Conservation (phyloP, 2,888 invertebrate species). For the Thymelicus sylvestris region DNA sequence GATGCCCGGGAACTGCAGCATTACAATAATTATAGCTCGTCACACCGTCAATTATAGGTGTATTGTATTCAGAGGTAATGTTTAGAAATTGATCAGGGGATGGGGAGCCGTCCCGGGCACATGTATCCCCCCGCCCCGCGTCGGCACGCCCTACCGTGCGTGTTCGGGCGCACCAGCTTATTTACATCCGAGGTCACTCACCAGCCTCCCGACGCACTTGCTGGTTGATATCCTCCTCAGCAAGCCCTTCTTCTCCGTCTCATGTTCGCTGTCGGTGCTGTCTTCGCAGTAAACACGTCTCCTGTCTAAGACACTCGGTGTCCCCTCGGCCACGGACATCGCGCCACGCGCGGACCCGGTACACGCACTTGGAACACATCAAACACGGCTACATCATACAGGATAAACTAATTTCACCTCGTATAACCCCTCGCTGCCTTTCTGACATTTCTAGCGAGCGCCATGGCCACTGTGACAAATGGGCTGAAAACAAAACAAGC, state of each 20-base stretch:
- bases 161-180: slow-evolving; percentile 19
- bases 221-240: slow-evolving; percentile 93
- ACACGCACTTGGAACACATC: slow-evolving; percentile 65
- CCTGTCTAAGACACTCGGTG: slow-evolving; percentile 61
- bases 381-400: slow-evolving; percentile 81
- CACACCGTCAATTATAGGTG: not conserved
- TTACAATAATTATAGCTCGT: slow-evolving; percentile 12
- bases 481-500: slow-evolving; percentile 81
- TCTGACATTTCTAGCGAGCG: slow-evolving; percentile 77
- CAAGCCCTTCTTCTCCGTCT: slow-evolving; percentile 91
- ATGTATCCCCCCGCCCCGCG: slow-evolving; percentile 59
- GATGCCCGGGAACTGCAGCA: slow-evolving; percentile 14
- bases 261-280: slow-evolving; percentile 92
- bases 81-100: slow-evolving; percentile 60
- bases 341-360: slow-evolving; percentile 69
- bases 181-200: slow-evolving; percentile 60
- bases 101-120: slow-evolving; percentile 59
- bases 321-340: slow-evolving; percentile 72
- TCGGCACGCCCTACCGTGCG: slow-evolving; percentile 54
- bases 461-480: slow-evolving; percentile 79
- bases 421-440: slow-evolving; percentile 67
- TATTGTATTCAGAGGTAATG: slow-evolving; percentile 41
- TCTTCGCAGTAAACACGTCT: slow-evolving; percentile 71
- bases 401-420: slow-evolving; percentile 68
- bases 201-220: slow-evolving; percentile 92